A percentile compares a stretch with the other conserved stretches of the same genome.
Evolutionary conservation across 2,797 vertebrate genomes (phyloP).

Genomic region (Protosalanx chinensis): DNA sequence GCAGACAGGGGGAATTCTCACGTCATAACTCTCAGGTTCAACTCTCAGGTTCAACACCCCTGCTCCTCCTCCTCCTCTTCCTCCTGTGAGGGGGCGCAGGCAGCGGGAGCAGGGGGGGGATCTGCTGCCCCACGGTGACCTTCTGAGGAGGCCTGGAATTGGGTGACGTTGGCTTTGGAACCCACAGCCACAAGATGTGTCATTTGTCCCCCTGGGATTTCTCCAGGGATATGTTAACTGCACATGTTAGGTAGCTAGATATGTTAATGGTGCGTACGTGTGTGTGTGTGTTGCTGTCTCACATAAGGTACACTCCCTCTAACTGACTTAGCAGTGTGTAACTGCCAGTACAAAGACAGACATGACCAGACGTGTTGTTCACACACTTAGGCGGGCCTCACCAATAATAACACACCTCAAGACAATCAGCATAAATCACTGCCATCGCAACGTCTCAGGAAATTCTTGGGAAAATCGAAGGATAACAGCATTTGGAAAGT

Average conservation of each 20-base stretch:
- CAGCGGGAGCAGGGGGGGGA: neutral
- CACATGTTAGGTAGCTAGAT: neutral
- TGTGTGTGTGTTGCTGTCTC: conserved; percentile 32
- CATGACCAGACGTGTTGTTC: conserved; percentile 54
- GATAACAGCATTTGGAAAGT: no score
- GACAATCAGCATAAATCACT: conserved; percentile 51
- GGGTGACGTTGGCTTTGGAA: conserved; percentile 18
- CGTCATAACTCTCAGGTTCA: conserved; percentile 37
- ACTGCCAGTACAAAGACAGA: conserved; percentile 44
- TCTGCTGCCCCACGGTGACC: neutral
- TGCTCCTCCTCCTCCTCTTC: conserved; percentile 6
- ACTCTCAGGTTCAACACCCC: conserved; percentile 22
- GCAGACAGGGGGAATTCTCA: conserved; percentile 47
- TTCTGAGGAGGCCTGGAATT: conserved; percentile 3
- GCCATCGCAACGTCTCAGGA: conserved; percentile 40
- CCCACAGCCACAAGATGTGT: conserved; percentile 4
- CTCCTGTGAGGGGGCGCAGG: neutral
- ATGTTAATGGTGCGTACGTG: conserved; percentile 1
- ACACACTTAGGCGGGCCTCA: conserved; percentile 38
- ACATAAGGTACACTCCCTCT: conserved; percentile 24
- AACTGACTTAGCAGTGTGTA: conserved; percentile 57
- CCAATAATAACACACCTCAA: conserved; percentile 49
- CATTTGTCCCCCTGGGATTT: neutral
- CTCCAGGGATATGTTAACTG: neutral
- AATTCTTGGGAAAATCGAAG: neutral